phyloP scores from a whole-genome alignment of 2,797 vertebrate species.

The Argentina silus region DNA sequence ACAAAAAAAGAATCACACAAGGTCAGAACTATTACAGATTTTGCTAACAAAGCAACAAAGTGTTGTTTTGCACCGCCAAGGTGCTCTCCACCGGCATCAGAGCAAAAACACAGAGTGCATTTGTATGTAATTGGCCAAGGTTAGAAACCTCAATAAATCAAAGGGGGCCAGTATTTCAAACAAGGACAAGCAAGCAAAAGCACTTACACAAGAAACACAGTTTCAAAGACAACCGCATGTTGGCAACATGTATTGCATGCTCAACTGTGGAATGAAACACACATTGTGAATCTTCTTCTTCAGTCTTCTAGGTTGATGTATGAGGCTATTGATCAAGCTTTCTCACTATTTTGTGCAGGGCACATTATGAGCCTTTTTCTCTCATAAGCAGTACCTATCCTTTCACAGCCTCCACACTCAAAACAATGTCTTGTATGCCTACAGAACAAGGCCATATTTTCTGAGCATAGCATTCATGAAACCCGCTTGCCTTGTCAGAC shows the following conservation, averaged over 20 bases:
- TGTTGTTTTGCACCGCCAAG: slow-evolving; percentile 22
- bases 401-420: background rate
- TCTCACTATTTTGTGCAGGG: background rate
- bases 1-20: slow-evolving; percentile 55
- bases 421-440: background rate
- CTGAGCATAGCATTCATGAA: background rate
- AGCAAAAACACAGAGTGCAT: slow-evolving; percentile 42
- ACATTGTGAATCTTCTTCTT: background rate
- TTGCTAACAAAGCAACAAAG: slow-evolving; percentile 68
- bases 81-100: slow-evolving; percentile 45
- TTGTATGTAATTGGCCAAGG: slow-evolving; percentile 64
- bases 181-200: slow-evolving; percentile 60
- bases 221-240: slow-evolving; percentile 43
- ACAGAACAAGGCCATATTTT: background rate
- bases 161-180: slow-evolving; percentile 55
- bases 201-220: slow-evolving; percentile 42
- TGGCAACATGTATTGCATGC: slow-evolving; percentile 3
- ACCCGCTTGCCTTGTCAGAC: background rate
- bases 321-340: background rate
- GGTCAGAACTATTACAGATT: slow-evolving; percentile 55
- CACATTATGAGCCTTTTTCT: background rate
- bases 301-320: background rate
- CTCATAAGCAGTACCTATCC: background rate
- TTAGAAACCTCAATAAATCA: slow-evolving; percentile 68
- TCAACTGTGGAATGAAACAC: background rate